phyloP scores from a whole-genome alignment of 2,113 vertebrate species.

The Cyphomyrus discorhynchus region DNA sequence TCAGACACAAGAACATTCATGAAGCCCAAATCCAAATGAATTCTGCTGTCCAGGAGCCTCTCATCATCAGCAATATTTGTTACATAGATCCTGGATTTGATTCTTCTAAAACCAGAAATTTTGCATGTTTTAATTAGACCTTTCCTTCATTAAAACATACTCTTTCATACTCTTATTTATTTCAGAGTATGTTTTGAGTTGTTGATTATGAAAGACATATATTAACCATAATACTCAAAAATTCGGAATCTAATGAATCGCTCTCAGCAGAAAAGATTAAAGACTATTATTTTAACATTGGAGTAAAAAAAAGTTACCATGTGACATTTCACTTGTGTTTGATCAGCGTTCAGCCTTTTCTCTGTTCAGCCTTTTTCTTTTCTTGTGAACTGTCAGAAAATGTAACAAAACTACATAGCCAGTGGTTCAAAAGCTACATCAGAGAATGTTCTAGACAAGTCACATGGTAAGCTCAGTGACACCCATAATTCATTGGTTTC shows the following conservation, averaged over 20 bases:
- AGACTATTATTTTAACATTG: background rate
- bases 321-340: slow-evolving; percentile 22
- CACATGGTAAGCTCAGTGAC: slow-evolving; percentile 1
- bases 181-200: background rate
- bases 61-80: slow-evolving; percentile 75
- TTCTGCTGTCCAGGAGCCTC: slow-evolving; percentile 74
- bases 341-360: slow-evolving; percentile 21
- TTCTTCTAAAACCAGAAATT: slow-evolving; percentile 75
- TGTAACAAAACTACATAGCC: slow-evolving; percentile 11
- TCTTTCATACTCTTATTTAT: background rate
- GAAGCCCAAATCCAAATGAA: slow-evolving; percentile 74
- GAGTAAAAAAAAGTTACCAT: slow-evolving; percentile 4
- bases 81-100: slow-evolving; percentile 62
- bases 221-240: background rate
- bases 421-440: slow-evolving; percentile 10
- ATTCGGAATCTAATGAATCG: background rate
- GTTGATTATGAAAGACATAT: background rate
- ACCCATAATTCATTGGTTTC: background rate
- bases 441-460: slow-evolving; percentile 1
- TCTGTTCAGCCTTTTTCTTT: slow-evolving; percentile 3
- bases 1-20: slow-evolving; percentile 86
- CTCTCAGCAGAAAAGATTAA: background rate
- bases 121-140: slow-evolving; percentile 62
- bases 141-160: slow-evolving; percentile 27
- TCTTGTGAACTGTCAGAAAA: slow-evolving; percentile 18